Conservation (phyloP, 2,888 invertebrate species). For the Zaprionus lineosus region DNA sequence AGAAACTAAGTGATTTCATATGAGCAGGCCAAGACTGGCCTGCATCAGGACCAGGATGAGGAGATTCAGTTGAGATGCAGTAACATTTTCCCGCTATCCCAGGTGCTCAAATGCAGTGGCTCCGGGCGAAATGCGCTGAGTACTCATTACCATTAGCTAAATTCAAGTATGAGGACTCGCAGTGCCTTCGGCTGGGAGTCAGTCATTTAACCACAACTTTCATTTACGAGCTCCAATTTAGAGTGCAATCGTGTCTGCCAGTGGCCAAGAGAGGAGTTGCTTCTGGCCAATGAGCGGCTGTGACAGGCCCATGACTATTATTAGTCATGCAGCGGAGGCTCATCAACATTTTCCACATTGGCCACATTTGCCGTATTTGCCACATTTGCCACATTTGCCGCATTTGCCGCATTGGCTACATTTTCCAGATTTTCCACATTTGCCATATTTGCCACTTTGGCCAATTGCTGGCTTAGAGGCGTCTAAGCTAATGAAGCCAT, state of each 20-base stretch:
- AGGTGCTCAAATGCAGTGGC: background rate
- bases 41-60: no score
- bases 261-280: constrained; percentile 23
- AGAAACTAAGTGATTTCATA: no score
- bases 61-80: no score
- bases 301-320: constrained; percentile 65
- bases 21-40: no score
- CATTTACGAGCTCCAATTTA: constrained; percentile 12
- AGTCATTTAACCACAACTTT: constrained; percentile 38
- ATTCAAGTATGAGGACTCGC: constrained; percentile 11
- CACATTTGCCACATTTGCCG: background rate
- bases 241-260: constrained; percentile 23
- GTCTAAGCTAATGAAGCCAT: constrained; percentile 70
- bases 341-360: background rate
- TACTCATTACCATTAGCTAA: constrained; percentile 32
- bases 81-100: background rate
- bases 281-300: constrained; percentile 28
- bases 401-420: constrained; percentile 28
- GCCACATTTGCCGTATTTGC: background rate
- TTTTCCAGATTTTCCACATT: constrained; percentile 31
- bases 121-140: background rate
- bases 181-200: constrained; percentile 20
- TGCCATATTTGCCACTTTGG: constrained; percentile 17
- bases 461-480: constrained; percentile 26
- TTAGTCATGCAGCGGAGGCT: constrained; percentile 44